Base-by-base conservation (phyloP, 2,888 invertebrate species). In the Anthophora plumipes region DNA sequence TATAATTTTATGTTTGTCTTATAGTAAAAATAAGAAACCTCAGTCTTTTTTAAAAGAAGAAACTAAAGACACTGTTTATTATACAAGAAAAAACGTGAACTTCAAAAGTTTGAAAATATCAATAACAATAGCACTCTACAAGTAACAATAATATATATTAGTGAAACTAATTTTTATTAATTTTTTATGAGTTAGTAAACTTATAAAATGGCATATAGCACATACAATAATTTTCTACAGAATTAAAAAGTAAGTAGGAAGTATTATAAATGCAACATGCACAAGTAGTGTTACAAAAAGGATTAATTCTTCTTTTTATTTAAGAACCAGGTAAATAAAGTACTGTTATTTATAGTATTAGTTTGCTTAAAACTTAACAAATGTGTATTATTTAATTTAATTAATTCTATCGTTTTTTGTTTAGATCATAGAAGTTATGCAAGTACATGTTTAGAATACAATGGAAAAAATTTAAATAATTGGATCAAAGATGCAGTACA, bases 401-500 rank as follows among this genome's bases (percentile, higher is more conserved):
- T 50, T 54, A 54, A 50, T 46, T 31, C 9, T 46, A 25, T 43
- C 0, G 4, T 60, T 22, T 31, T 57, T 54, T 37, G 11, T 68
- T 48, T 72, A 80, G 81, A 41, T 67, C 22, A 22, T 64, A 55
- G 4, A 31, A 37, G 39, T 20, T 70, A 67, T 55, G 31, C 22
- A 67, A 41, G 31, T 68, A 69, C 20, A 43, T 11, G n/a, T 48
- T 52, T 41, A 41, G 20, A 57, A 39, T 81, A 82, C 48, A 31
- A 82, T 82, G 82, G 60, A 7, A 71, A 73, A 39, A 41, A 52
- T 70, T 73, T 82, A 67, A 82, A 77, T 55, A 25, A 81, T 41
- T 50, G 31, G 11, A 25, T 50, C 31, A 71, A 84, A 85, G 31
- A 84, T 88, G 88, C 80, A 79, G 70, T 83, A 74, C 64, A 76